Base-by-base conservation (phyloP, 2,797 vertebrate species). In the Eospalax fontanierii region DNA sequence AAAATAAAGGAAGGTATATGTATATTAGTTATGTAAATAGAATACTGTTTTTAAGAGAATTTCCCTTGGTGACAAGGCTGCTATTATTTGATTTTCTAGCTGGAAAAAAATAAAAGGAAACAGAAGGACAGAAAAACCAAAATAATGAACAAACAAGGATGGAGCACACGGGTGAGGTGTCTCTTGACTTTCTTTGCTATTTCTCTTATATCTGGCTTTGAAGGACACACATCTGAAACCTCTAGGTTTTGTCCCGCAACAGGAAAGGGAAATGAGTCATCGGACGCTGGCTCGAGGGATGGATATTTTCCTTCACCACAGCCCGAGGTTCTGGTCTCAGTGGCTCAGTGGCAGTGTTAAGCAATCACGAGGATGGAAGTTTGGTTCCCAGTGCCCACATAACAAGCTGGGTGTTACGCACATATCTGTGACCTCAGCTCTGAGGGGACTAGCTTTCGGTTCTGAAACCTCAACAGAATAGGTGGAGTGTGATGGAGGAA, bases 111-210 rank as follows among this genome's bases (percentile, higher is more conserved):
- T 24, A 59, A 59, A 8, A 50, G 59, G 19, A 57, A 11, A 61
- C 61, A 63, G 57, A 80, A 80, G 26, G 26, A 38, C 10, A 33
- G 50, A 78, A 38, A 28, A 28, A 11, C 35, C 50, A 84, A 3
- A 84, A 4, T n/a, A n/a, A n/a, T n/a, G n/a, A n/a, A n/a, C n/a
- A 57, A 22, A 33, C 40, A 57, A 43, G 89, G 40, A 46, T 46
- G 46, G 6, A 46, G 46, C 46, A 46, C 6, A 46, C 22, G 59
- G 54, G 89, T 70, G 57, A n/a, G 10, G 33, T n/a, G n/a, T n/a
- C n/a, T n/a, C n/a, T n/a, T n/a, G 75, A 85, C 59, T 95, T 94
- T 96, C 80, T 95, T 68, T 91, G 6, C 83, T 94, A 38, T 93
- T 94, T 97, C 95, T 35, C 43, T 46, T 71, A 79, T 54, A 90